A percentile compares a stretch with the other conserved stretches of the same genome.
phyloP scores from a whole-genome alignment of 2,797 vertebrate genomes.

The Lutra lutra region DNA sequence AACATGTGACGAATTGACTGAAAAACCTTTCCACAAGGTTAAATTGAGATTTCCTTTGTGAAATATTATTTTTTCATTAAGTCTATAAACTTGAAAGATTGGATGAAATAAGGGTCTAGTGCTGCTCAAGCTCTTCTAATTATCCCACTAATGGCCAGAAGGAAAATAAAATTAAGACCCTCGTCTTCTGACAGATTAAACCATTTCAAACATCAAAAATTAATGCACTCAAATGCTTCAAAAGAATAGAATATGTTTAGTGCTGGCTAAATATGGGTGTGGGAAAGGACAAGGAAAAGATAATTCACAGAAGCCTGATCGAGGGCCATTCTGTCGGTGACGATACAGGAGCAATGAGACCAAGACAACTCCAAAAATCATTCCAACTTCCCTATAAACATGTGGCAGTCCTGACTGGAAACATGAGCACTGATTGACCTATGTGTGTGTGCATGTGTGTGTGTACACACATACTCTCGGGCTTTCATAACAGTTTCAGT shows the following conservation, averaged over 20 bases:
- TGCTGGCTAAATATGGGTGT: background rate
- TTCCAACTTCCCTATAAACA: background rate
- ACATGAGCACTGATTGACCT: background rate
- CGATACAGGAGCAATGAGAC: background rate
- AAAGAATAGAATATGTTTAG: background rate
- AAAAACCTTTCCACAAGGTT: constrained; percentile 50
- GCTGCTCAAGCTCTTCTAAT: constrained; percentile 55
- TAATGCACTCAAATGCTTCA: constrained; percentile 49
- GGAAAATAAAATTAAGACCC: constrained; percentile 72
- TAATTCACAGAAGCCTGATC: background rate
- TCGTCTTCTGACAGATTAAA: constrained; percentile 61
- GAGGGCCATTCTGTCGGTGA: background rate
- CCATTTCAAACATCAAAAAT: constrained; percentile 62
- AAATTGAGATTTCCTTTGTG: constrained; percentile 26
- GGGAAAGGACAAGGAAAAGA: background rate
- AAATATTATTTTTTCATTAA: constrained; percentile 70
- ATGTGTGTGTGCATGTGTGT: background rate
- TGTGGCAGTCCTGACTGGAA: background rate
- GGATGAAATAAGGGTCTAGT: background rate
- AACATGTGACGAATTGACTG: background rate
- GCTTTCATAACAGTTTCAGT: background rate
- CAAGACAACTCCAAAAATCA: background rate
- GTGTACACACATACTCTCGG: background rate
- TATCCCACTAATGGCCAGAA: constrained; percentile 57
- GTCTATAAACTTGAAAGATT: constrained; percentile 57